Conservation (phyloP, 2,113 vertebrate species). For the Ovis aries region DNA sequence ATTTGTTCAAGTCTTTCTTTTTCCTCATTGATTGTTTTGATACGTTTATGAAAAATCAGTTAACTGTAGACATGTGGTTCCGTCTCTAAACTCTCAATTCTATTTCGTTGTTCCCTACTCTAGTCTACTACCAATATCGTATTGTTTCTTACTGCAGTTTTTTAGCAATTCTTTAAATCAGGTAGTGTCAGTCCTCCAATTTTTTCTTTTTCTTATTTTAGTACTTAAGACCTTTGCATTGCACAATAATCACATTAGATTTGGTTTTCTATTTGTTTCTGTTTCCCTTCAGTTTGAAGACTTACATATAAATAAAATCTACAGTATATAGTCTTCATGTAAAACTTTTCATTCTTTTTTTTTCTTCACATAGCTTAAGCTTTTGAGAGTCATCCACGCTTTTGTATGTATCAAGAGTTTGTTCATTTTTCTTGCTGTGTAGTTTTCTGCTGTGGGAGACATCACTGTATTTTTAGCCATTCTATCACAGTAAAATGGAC, state of each 20-base stretch:
- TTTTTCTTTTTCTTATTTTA: not conserved
- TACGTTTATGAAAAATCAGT: not conserved
- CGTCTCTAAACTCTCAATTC: not conserved
- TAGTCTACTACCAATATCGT: not conserved
- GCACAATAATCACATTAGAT: not conserved
- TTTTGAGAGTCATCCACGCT: not conserved
- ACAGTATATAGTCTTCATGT: not conserved
- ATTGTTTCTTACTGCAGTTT: not conserved
- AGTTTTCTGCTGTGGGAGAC: not conserved
- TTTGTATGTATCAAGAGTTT: not conserved
- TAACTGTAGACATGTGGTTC: not conserved
- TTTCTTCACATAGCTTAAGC: not conserved
- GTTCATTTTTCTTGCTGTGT: not conserved
- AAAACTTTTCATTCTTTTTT: not conserved
- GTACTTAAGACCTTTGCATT: not conserved
- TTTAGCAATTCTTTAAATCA: not conserved
- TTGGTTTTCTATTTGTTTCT: not conserved
- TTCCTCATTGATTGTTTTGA: not conserved
- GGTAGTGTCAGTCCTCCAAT: not conserved
- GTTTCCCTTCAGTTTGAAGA: not conserved
- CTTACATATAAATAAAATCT: not conserved
- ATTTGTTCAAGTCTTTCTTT: not conserved
- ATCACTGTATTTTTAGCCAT: not conserved
- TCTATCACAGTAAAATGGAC: not conserved
- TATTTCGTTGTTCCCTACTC: not conserved